Percentiles rank a stretch among this genome's conserved stretches.
Conservation (phyloP, 2,113 vertebrate species). For the Aspidoscelis tigris region DNA sequence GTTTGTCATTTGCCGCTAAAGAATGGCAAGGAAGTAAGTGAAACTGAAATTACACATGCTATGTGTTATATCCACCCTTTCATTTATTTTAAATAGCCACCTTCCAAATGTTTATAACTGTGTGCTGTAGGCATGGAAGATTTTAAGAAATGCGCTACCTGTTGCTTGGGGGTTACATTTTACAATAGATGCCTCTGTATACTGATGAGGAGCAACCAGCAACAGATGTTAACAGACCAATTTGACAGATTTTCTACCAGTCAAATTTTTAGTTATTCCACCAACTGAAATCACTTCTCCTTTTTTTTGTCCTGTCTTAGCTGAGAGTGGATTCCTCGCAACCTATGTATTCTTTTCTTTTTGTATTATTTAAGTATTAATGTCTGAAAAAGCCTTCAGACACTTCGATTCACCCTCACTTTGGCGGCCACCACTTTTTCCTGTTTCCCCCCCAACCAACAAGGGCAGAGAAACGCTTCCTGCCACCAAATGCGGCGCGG, state of each 20-base stretch:
- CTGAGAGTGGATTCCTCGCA: too few species aligned
- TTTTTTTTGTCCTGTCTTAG: too few species aligned
- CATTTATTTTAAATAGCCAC: slow-evolving; percentile 4
- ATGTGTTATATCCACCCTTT: slow-evolving; percentile 39
- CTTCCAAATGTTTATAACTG: slow-evolving; percentile 12
- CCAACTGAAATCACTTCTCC: too few species aligned
- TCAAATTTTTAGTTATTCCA: not conserved
- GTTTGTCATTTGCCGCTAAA: slow-evolving; percentile 37
- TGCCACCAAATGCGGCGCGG: too few species aligned
- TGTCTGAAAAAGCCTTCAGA: too few species aligned
- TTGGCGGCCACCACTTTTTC: too few species aligned
- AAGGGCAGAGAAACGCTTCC: too few species aligned
- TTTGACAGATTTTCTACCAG: not conserved
- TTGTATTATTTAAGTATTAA: too few species aligned
- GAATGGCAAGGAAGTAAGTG: slow-evolving; percentile 7
- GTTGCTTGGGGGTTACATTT: not conserved
- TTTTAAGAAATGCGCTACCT: slow-evolving; percentile 31
- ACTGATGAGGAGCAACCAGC: not conserved
- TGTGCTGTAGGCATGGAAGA: slow-evolving; percentile 9
- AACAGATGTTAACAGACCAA: not conserved
- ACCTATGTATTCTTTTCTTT: too few species aligned
- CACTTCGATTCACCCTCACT: too few species aligned
- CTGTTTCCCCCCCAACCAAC: too few species aligned
- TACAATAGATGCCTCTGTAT: not conserved
- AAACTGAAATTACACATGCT: slow-evolving; percentile 43